Evolutionary conservation across 1,140 invertebrate species (phyloP).

Genomic region (Dufourea novaeangliae): DNA sequence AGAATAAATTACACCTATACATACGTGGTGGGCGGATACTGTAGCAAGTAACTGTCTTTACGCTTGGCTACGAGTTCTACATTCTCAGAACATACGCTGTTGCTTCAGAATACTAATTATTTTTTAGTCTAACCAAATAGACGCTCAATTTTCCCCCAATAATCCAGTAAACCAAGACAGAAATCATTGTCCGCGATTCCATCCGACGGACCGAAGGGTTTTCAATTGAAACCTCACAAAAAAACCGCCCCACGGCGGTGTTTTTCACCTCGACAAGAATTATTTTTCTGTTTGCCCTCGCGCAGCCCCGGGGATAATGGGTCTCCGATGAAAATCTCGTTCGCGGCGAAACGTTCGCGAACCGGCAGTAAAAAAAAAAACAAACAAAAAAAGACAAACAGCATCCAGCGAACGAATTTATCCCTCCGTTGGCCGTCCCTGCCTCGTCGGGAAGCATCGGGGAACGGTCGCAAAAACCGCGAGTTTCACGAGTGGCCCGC

Average conservation of each 20-base stretch:
- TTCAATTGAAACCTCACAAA: not conserved
- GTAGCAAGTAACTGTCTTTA: too few relatives aligned
- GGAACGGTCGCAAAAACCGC: conserved; percentile 24
- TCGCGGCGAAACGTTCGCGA: conserved; percentile 11
- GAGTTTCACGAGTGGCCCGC: conserved; percentile 6
- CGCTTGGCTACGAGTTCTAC: too few relatives aligned
- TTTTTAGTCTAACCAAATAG: too few relatives aligned
- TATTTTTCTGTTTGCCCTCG: conserved; percentile 39
- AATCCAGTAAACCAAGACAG: too few relatives aligned
- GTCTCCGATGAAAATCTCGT: conserved; percentile 36
- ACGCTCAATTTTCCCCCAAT: too few relatives aligned
- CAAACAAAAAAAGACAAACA: too few relatives aligned
- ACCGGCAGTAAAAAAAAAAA: not conserved
- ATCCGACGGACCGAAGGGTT: not conserved
- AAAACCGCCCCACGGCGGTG: not conserved
- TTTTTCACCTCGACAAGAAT: conserved; percentile 12
- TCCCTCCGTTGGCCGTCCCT: conserved; percentile 17
- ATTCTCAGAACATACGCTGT: too few relatives aligned
- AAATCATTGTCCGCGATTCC: not conserved
- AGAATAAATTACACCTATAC: too few relatives aligned
- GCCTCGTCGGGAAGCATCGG: not conserved
- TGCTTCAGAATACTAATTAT: too few relatives aligned
- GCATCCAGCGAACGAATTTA: conserved; percentile 37
- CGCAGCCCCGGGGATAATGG: conserved; percentile 19
- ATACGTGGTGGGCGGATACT: too few relatives aligned